Evolutionary conservation across 2,797 vertebrate genomes (phyloP).

Genomic region (Meriones psammophilus): DNA sequence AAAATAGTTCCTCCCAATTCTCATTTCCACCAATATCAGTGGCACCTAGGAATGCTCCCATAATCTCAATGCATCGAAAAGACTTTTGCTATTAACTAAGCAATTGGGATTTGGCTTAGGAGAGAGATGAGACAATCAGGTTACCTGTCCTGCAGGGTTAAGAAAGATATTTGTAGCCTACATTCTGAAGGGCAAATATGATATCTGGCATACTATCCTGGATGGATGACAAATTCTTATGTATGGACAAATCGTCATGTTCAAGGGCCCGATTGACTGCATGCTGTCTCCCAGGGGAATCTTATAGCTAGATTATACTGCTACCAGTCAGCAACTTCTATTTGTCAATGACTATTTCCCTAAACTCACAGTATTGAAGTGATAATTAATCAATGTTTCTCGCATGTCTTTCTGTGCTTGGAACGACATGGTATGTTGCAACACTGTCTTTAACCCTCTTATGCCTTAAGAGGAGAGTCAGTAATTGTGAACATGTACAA

Average conservation of each 20-base stretch:
- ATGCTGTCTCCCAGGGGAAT: not conserved
- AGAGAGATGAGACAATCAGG: not conserved
- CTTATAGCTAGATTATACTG: not conserved
- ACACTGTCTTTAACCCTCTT: not conserved
- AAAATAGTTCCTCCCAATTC: not conserved
- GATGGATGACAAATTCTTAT: not conserved
- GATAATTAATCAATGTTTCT: not conserved
- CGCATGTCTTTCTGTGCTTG: not conserved
- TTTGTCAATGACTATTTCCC: slow-evolving; percentile 5
- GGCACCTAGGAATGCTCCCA: not conserved
- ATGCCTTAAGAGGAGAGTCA: not conserved
- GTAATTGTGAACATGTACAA: not conserved
- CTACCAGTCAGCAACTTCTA: not conserved
- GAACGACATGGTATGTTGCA: not conserved
- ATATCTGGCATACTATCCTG: not conserved
- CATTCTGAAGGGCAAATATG: not conserved
- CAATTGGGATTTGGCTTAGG: slow-evolving; percentile 18
- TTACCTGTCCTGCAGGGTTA: not conserved
- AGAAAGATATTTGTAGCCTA: not conserved
- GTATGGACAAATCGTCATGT: not conserved
- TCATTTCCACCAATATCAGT: not conserved
- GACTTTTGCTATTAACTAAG: not conserved
- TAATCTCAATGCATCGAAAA: slow-evolving; percentile 34
- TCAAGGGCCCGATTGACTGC: not conserved
- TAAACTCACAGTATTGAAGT: slow-evolving; percentile 15